Evolutionary conservation across 2,113 vertebrate species (phyloP), one percentile per base, ranked within the genome.

Genomic region (Nerophis ophidion): DNA sequence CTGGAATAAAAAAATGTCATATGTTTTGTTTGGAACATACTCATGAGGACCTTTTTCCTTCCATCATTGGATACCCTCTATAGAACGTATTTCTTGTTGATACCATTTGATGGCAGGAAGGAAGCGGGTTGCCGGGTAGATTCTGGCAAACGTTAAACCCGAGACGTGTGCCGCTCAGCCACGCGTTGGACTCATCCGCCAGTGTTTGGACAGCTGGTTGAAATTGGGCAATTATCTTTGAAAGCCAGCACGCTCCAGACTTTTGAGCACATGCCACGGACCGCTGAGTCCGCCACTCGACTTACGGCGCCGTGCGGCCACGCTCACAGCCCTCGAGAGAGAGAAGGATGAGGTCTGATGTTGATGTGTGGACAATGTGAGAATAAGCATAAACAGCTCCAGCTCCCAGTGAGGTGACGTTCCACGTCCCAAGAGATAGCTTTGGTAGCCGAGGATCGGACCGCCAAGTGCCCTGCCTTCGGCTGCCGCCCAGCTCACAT

Each of bases 131-230:
- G 16, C 40, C 49, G 36, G 17, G 33, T 65, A 57, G 53, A 13
- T 5, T 57, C 16, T 70, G 13, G 63, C 53, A 61, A 67, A 61
- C 33, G 36, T 58, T 76, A 63, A 67, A 77, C 63, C 60, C 35
- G 34, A 67, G 55, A 69, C 62, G 36, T 60, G 38, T 66, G 63
- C 72, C 72, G 78, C 53, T 60, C 73, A 70, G 74, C 68, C 75
- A 72, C 49, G 12, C 54, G 69, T 40, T 61, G 60, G 70, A 72
- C 68, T 64, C 65, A 55, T 63, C 82, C 70, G 66, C 81, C 77
- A 71, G 60, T 63, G 57, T 42, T 79, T 73, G 75, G 76, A 68
- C 76, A 84, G 65, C n/a, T 73, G 77, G 71, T 74, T 79, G 16
- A 69, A 77, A 80, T 83, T 75, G 73, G 70, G 61, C 49, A 45